These are phyloP conservation scores for Ceuthmochares aereus DNA, from an alignment of 2,113 vertebrate species.

Conservation along the genomic window DNA sequence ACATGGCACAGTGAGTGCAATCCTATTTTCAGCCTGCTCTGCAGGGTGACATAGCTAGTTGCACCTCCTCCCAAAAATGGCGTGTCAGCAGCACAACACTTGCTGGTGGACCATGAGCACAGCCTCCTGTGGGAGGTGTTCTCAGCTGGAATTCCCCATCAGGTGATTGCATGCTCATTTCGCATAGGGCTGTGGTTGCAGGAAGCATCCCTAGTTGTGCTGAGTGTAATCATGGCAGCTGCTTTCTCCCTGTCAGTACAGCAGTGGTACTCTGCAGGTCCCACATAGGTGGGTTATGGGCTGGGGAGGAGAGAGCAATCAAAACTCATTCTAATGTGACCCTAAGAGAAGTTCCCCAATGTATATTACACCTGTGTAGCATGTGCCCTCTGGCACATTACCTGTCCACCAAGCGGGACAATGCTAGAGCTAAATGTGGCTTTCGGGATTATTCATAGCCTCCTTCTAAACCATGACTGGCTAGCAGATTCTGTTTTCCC, in stretches of 20 bases:
- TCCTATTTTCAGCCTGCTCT: constrained; percentile 63
- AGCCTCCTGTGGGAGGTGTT: not conserved
- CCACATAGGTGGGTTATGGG: not conserved
- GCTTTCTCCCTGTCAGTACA: not conserved
- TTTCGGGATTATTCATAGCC: not conserved
- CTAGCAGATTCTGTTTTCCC: constrained; percentile 68
- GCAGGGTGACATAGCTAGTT: constrained; percentile 60
- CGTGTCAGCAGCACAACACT: not conserved
- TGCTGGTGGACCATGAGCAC: not conserved
- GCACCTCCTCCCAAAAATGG: constrained; percentile 57
- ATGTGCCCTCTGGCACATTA: not conserved
- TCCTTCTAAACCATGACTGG: not conserved
- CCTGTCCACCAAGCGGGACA: not conserved
- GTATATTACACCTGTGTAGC: not conserved
- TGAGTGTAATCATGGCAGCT: not conserved
- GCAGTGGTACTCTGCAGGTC: not conserved
- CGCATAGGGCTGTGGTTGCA: not conserved
- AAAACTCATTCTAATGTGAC: not conserved
- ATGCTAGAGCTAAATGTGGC: not conserved
- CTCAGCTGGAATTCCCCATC: not conserved
- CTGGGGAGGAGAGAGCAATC: not conserved
- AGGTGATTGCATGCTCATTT: fast-evolving
- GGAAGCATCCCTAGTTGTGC: not conserved
- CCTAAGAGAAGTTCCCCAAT: not conserved
- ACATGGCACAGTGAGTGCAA: constrained; percentile 62